phyloP scores from a whole-genome alignment of 1,140 invertebrate species.

The Leptopilina boulardi region DNA sequence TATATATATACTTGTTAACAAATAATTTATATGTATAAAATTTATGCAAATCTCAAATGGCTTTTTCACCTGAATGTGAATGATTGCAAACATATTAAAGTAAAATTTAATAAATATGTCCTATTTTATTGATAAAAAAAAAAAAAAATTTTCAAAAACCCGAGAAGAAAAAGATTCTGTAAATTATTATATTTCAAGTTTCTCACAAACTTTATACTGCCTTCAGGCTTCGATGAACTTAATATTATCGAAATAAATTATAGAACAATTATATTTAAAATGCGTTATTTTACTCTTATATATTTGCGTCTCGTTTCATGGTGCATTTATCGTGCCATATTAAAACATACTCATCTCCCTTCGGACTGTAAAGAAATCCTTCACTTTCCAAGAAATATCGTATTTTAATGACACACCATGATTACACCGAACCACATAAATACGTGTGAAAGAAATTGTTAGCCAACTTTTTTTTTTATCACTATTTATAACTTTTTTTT shows the following conservation, averaged over 20 bases:
- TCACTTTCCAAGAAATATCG: slow-evolving; percentile 26
- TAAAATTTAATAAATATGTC: not conserved
- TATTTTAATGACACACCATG: slow-evolving; percentile 31
- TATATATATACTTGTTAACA: not conserved
- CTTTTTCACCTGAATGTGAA: not conserved
- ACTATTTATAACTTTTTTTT: not conserved
- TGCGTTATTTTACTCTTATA: not conserved
- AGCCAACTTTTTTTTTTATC: slow-evolving; percentile 3
- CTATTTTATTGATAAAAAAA: not conserved
- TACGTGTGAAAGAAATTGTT: slow-evolving; percentile 29
- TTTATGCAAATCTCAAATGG: not conserved
- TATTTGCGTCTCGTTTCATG: slow-evolving; percentile 10
- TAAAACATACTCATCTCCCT: slow-evolving; percentile 27
- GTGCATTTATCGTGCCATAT: slow-evolving; percentile 3
- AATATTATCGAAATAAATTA: slow-evolving; percentile 24
- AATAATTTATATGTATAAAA: not conserved
- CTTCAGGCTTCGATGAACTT: not conserved
- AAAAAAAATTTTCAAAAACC: not conserved
- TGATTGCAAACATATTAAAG: not conserved
- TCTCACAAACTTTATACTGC: not conserved
- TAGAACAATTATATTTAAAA: slow-evolving; percentile 25
- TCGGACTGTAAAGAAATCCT: not conserved
- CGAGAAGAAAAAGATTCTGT: not conserved
- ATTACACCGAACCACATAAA: slow-evolving; percentile 4
- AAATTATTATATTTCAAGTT: slow-evolving; percentile 13